Percentiles rank a stretch among this genome's conserved stretches.
phyloP scores from a whole-genome alignment of 2,888 invertebrate species.

The Caenorhabditis uteleia region DNA sequence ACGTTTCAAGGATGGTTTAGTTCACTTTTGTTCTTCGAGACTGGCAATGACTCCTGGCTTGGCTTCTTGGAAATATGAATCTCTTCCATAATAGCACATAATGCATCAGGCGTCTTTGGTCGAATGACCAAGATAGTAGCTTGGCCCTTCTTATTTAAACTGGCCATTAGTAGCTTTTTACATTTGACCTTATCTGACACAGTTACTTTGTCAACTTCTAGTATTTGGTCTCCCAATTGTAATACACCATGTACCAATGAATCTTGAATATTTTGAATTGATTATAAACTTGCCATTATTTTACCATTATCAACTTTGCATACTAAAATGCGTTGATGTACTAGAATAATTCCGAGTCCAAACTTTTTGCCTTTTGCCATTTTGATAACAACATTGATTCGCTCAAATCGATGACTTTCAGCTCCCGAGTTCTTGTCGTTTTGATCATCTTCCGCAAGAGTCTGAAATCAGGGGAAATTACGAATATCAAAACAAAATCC shows the following conservation, averaged over 20 bases:
- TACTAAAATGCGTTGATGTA: slow-evolving; percentile 29
- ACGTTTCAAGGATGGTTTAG: no score
- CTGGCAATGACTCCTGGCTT: neutral
- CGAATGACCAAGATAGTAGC: neutral
- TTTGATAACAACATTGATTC: slow-evolving; percentile 9
- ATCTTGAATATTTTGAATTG: slow-evolving; percentile 8
- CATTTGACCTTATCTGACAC: slow-evolving; percentile 21
- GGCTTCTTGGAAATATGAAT: neutral
- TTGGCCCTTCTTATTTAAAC: neutral
- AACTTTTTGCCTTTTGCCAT: slow-evolving; percentile 17
- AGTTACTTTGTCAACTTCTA: slow-evolving; percentile 12
- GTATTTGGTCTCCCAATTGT: slow-evolving; percentile 27
- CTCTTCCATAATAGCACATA: slow-evolving; percentile 2
- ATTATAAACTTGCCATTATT: neutral
- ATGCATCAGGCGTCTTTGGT: slow-evolving; percentile 4
- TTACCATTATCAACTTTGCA: slow-evolving; percentile 31
- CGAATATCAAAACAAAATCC: neutral
- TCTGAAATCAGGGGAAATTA: slow-evolving; percentile 4
- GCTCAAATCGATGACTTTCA: slow-evolving; percentile 25
- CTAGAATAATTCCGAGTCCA: slow-evolving; percentile 26
- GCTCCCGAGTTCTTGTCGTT: slow-evolving; percentile 27
- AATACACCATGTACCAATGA: slow-evolving; percentile 23
- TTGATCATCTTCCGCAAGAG: slow-evolving; percentile 31
- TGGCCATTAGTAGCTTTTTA: slow-evolving; percentile 12
- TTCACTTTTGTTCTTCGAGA: no score